Evolutionary conservation across 2,113 vertebrate species (phyloP).

Genomic region (Pterocles gutturalis): DNA sequence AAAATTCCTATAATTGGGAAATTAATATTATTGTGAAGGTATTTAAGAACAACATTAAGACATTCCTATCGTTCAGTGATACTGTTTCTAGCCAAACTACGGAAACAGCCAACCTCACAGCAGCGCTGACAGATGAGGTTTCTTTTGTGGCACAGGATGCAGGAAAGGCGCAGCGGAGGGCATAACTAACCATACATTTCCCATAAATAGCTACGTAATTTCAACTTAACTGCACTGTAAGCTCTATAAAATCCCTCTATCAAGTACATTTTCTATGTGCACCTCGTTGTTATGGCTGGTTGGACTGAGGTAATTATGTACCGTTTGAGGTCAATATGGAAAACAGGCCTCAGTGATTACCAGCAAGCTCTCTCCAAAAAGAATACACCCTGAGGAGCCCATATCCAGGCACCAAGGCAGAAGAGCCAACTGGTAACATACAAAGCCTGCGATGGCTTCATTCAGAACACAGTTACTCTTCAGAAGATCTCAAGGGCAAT

Average conservation of each 20-base stretch:
- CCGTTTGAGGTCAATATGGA: constrained; percentile 38
- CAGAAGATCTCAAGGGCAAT: background rate
- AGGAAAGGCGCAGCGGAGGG: background rate
- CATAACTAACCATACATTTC: constrained; percentile 7
- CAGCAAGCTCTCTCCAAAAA: constrained; percentile 33
- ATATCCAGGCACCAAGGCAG: background rate
- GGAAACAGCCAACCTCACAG: background rate
- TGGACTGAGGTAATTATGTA: constrained; percentile 53
- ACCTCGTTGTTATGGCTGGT: constrained; percentile 26
- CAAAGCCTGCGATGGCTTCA: background rate
- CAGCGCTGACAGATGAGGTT: background rate
- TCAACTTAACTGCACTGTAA: constrained; percentile 4
- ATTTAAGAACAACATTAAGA: background rate
- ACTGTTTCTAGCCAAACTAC: background rate
- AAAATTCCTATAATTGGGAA: background rate
- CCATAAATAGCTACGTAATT: constrained; percentile 49
- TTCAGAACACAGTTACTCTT: background rate
- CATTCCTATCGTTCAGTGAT: background rate
- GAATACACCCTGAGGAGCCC: background rate
- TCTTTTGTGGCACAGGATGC: background rate
- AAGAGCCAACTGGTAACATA: constrained; percentile 14
- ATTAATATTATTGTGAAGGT: background rate
- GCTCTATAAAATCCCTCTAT: background rate
- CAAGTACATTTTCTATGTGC: constrained; percentile 14
- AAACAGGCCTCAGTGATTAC: constrained; percentile 39